These are phyloP conservation scores for Bujurquina vittata DNA, from an alignment of 2,113 vertebrate genomes.

Conservation along the genomic window DNA sequence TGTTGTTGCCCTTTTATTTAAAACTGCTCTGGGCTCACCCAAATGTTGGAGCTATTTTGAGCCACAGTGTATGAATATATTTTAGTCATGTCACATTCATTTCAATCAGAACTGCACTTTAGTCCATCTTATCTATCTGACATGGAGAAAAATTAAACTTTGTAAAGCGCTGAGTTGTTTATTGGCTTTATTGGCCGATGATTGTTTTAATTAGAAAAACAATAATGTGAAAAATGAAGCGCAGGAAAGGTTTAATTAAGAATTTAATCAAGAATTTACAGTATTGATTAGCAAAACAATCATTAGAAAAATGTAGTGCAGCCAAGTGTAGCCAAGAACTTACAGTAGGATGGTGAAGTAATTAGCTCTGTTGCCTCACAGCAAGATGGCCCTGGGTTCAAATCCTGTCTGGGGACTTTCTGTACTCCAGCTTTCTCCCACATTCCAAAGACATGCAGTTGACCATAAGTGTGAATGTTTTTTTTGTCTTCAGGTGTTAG, in stretches of 20 bases:
- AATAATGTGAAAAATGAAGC: neutral
- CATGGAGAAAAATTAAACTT: neutral
- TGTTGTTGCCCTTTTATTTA: constrained; percentile 21
- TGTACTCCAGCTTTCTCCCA: neutral
- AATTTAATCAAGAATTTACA: neutral
- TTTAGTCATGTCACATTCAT: constrained; percentile 20
- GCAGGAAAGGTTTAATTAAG: neutral
- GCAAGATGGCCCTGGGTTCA: neutral
- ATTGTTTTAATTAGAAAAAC: neutral
- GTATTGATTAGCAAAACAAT: neutral
- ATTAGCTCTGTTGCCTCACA: neutral
- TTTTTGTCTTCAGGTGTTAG: too few species aligned
- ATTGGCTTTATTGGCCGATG: neutral
- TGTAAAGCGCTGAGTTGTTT: neutral
- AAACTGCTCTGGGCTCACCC: constrained; percentile 35
- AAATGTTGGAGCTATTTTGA: constrained; percentile 33
- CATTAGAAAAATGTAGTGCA: neutral
- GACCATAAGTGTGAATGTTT: too few species aligned
- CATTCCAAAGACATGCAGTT: neutral
- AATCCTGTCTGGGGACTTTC: neutral
- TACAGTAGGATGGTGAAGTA: neutral
- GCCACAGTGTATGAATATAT: constrained; percentile 13
- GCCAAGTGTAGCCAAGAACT: neutral
- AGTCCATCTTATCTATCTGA: neutral
- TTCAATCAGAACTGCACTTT: constrained; percentile 7